A percentile compares a stretch with the other conserved stretches of the same genome.
These are phyloP conservation scores for Labroides dimidiatus DNA, from an alignment of 2,797 vertebrate genomes.

Conservation along the genomic window DNA sequence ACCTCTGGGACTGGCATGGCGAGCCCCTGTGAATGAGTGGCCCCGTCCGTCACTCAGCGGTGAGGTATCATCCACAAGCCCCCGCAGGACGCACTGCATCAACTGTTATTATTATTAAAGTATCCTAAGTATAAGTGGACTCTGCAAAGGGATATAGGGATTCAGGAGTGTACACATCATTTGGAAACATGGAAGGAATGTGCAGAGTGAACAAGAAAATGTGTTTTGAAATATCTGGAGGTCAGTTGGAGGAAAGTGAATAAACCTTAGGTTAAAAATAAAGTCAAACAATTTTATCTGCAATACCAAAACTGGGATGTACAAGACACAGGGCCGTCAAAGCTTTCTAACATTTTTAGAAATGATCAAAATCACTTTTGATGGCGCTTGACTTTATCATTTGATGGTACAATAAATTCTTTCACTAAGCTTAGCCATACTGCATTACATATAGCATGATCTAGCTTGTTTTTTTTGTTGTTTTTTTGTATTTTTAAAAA, in stretches of 20 bases:
- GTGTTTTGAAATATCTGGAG: constrained; percentile 53
- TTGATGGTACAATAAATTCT: no score
- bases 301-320: no score
- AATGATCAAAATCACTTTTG: no score
- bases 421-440: no score
- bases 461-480: no score
- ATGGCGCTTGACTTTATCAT: no score
- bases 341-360: no score
- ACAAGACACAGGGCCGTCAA: no score
- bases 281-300: constrained; percentile 22
- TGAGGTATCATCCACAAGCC: constrained; percentile 56
- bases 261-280: constrained; percentile 39
- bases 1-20: constrained; percentile 58
- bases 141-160: constrained; percentile 40
- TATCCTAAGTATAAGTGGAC: constrained; percentile 44
- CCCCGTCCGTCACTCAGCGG: constrained; percentile 63
- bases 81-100: constrained; percentile 48
- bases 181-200: constrained; percentile 62
- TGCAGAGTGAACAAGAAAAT: constrained; percentile 55
- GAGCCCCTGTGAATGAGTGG: constrained; percentile 54
- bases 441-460: no score
- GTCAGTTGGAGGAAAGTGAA: constrained; percentile 44
- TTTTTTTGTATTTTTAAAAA: no score
- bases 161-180: constrained; percentile 55
- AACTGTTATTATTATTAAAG: constrained; percentile 66